Base-by-base conservation (phyloP, 2,888 invertebrate species). In the Plusia festucae region DNA sequence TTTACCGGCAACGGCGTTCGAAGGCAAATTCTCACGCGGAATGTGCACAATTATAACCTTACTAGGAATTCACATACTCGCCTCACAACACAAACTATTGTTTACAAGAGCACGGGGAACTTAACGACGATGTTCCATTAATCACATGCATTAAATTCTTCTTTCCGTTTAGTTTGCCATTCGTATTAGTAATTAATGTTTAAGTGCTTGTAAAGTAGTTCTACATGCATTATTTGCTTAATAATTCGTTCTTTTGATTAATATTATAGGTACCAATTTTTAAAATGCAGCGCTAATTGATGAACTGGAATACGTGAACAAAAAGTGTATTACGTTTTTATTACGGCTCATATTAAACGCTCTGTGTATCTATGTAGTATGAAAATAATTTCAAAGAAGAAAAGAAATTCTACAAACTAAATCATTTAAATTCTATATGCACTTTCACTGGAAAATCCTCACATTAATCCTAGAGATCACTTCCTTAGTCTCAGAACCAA, bases 11-110 rank as follows among this genome's bases (percentile, higher is more conserved):
- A 87, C 81, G 80, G 86, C 80, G 82, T 82, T 76, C 78, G 79
- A 84, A 84, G 84, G 86, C 85, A 79, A 88, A 89, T 91, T 91
- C 92, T 89, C 91, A 91, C 89, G 86, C 87, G 84, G 87, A 88
- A 87, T 85, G 85, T 82, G 81, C 82, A 82, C 88, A 89, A 90
- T 88, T 85, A 84, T 85, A 91, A 86, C 86, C 84, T 83, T 87
- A 84, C 82, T 74, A 68, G 73, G 75, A 82, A 82, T 82, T 78
- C 77, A 76, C 78, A 79, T 79, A 80, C 76, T 71, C 64, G 46
- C 62, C 71, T 57, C 40, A 71, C 58, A 68, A 69, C 60, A 68
- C 63, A 62, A 52, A 53, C 68, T 56, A 76, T 79, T 76, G 77
- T 81, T 73, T 63, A 59, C 62, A 81, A 74, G 73, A 81, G 73